Evolutionary conservation across 1,140 invertebrate genomes (phyloP).

Genomic region (Ceratosolen solmsi): DNA sequence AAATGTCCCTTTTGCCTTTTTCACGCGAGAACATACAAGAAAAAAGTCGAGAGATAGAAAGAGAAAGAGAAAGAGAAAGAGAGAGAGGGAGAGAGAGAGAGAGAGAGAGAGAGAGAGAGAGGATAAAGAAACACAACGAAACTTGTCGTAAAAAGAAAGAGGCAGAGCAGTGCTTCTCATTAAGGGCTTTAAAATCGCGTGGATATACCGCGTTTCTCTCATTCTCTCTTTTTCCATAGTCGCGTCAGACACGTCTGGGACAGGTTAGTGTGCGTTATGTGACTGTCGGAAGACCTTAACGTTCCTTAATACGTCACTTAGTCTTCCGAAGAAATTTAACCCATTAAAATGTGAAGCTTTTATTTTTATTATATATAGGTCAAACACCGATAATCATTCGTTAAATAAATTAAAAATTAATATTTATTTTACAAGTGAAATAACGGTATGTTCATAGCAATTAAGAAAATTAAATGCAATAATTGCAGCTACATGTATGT

Average conservation of each 20-base stretch:
- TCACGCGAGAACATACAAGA: slow-evolving; percentile 8
- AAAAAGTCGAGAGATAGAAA: slow-evolving; percentile 15
- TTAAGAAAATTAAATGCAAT: too few species aligned
- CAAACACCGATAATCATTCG: background rate
- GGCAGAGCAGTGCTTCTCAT: slow-evolving; percentile 33
- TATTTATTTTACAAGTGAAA: too few species aligned
- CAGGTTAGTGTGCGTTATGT: slow-evolving; percentile 48
- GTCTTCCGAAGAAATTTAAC: slow-evolving; percentile 25
- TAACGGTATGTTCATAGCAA: too few species aligned
- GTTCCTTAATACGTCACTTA: slow-evolving; percentile 21
- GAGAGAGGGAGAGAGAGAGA: slow-evolving; percentile 9
- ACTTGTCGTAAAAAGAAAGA: slow-evolving; percentile 41
- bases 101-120: background rate
- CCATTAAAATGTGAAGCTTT: slow-evolving; percentile 2
- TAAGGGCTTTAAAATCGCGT: slow-evolving; percentile 50
- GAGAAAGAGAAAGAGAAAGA: slow-evolving; percentile 11
- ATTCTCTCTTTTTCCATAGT: slow-evolving; percentile 9
- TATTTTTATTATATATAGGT: background rate
- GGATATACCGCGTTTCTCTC: slow-evolving; percentile 34
- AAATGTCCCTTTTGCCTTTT: slow-evolving; percentile 42
- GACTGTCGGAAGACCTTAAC: slow-evolving; percentile 35
- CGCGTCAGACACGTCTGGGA: slow-evolving; percentile 22
- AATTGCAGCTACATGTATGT: too few species aligned
- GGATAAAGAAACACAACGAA: background rate
- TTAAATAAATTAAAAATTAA: too few species aligned